A percentile compares a stretch with the other conserved stretches of the same genome.
Evolutionary conservation across 2,797 vertebrate genomes (phyloP).

Genomic region (Pipistrellus pygmaeus): DNA sequence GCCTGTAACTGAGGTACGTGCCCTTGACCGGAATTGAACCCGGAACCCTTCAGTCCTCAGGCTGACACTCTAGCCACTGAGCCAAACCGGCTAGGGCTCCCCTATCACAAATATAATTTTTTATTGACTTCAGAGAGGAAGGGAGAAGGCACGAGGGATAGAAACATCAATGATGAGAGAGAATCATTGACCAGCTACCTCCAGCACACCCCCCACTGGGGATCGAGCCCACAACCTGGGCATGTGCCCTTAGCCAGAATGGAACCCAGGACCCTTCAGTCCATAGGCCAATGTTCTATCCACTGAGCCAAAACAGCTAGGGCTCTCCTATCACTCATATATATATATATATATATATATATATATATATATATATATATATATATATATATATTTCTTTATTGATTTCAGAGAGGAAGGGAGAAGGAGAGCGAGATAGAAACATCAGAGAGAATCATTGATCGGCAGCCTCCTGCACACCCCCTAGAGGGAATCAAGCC

Average conservation of each 20-base stretch:
- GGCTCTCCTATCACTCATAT: too few species aligned
- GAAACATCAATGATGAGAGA: too few species aligned
- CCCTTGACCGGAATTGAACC: not conserved
- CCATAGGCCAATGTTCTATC: not conserved
- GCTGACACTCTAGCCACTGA: not conserved
- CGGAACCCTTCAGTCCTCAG: not conserved
- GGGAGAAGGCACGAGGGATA: too few species aligned
- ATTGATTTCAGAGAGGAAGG: not conserved
- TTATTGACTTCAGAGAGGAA: too few species aligned
- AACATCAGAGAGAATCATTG: not conserved
- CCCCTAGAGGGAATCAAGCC: not conserved
- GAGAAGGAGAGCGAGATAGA: not conserved
- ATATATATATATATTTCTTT: too few species aligned
- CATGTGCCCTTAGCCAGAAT: not conserved
- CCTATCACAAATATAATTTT: too few species aligned
- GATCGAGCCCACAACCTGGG: too few species aligned
- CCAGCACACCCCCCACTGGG: too few species aligned
- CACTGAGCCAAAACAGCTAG: not conserved
- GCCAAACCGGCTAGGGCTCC: not conserved
- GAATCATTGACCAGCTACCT: too few species aligned
- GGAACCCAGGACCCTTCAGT: not conserved
- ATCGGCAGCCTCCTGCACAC: not conserved
- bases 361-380: too few species aligned
- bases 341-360: too few species aligned
- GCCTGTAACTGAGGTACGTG: too few species aligned